Base-by-base conservation (phyloP, 2,888 invertebrate species). In the Epicampocera succincta region DNA sequence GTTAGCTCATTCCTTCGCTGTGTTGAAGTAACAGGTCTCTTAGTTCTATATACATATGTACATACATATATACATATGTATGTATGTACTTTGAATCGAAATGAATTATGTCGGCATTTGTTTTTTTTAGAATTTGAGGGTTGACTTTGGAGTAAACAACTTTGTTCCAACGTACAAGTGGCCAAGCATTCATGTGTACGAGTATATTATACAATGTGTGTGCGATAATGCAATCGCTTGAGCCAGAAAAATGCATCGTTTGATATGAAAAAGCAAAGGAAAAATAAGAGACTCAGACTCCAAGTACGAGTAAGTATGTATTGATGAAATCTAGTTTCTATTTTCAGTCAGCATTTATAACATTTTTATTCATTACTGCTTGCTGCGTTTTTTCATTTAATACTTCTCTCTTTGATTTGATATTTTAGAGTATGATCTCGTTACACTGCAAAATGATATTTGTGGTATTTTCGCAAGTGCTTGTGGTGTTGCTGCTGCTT, bases 401-500 rank as follows among this genome's bases (percentile, higher is more conserved):
- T 65, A 33, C 75, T 71, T 44, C 21, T 56, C 69, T 77, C 61
- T 84, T 84, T 85, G 83, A 50, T 65, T 69, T 72, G 69, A 72
- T 74, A 66, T 74, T 79, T 85, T 84, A 52, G 73, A 74, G 77
- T 56, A 68, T 85, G 84, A 78, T 78, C 79, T 76, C 44, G 68
- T 72, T 76, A 72, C 79, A 83, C 83, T 84, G 86, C 84, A 85
- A 87, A 86, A 87, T 86, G 80, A 87, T 87, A 86, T 77, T 75
- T 77, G 73, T 63, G 68, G 81, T 83, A 84, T 73, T 81, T 74
- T 83, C 72, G 80, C 73, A 68, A 76, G 84, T 84, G 85, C 83
- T 87, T 85, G 85, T 84, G 83, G 87, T 33, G 9, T 5, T 8
- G 33, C 25, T 25, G 5, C 85, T 85, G 84, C 85, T 85, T 54